These are phyloP conservation scores for Sphenopsis melanotis DNA, from an alignment of 2,797 vertebrate species.

Conservation along the genomic window DNA sequence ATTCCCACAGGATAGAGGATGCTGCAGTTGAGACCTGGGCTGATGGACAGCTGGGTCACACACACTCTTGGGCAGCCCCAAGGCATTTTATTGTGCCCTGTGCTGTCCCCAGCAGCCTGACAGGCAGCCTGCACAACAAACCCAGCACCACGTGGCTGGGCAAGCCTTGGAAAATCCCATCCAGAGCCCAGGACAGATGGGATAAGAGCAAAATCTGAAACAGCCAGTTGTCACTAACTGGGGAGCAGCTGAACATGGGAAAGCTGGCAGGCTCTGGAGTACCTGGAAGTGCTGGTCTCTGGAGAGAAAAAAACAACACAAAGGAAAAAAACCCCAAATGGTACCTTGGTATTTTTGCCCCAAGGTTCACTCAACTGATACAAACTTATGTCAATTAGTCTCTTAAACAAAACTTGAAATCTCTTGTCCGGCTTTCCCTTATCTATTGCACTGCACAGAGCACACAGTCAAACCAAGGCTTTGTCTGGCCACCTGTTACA, in stretches of 20 bases:
- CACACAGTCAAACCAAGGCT: background rate
- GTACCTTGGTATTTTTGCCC: background rate
- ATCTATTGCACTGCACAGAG: background rate
- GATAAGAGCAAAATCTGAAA: background rate
- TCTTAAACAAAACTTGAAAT: background rate
- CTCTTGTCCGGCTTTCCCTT: background rate
- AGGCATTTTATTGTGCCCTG: background rate
- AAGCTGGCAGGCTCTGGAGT: background rate
- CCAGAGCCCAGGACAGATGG: background rate
- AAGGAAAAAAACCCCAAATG: accelerated
- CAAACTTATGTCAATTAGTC: background rate
- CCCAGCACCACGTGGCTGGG: accelerated
- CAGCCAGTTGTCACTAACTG: too few relatives aligned
- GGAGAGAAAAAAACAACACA: background rate
- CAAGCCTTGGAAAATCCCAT: background rate
- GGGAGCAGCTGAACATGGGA: background rate
- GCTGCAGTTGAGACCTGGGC: background rate
- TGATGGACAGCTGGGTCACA: background rate
- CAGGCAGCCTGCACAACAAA: background rate
- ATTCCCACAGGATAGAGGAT: background rate
- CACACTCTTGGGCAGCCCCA: accelerated
- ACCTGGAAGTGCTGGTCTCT: background rate
- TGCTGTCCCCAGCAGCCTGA: background rate
- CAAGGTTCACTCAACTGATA: background rate
- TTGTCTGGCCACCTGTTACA: background rate